Conservation (phyloP, 1,140 invertebrate species). For the Piezodorus guildinii region DNA sequence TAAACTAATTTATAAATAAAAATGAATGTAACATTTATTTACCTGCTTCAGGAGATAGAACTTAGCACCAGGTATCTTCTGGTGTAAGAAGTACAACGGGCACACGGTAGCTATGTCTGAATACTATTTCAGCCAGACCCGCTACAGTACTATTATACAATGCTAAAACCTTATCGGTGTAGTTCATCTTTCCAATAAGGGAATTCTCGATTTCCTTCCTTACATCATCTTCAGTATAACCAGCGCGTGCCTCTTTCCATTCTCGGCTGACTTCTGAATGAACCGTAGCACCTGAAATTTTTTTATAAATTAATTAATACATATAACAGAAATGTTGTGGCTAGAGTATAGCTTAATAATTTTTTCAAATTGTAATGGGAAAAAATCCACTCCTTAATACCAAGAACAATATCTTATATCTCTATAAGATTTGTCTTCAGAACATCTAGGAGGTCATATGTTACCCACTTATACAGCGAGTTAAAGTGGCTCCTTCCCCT, state of each 20-base stretch:
- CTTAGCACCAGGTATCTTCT: constrained; percentile 44
- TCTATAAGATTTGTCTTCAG: too few relatives aligned
- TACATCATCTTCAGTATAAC: constrained; percentile 49
- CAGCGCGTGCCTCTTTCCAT: constrained; percentile 42
- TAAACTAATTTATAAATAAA: too few relatives aligned
- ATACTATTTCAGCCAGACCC: constrained; percentile 55
- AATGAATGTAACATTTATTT: neutral
- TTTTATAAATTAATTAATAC: too few relatives aligned
- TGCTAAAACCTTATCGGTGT: constrained; percentile 46
- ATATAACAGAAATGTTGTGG: too few relatives aligned
- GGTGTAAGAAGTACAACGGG: constrained; percentile 52
- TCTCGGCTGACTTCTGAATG: constrained; percentile 44
- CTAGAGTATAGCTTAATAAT: too few relatives aligned
- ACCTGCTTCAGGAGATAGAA: constrained; percentile 59
- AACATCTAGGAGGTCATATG: too few relatives aligned
- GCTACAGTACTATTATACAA: constrained; percentile 53
- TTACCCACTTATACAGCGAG: too few relatives aligned
- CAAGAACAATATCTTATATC: too few relatives aligned
- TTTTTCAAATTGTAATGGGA: too few relatives aligned
- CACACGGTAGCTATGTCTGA: constrained; percentile 69
- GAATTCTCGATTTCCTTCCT: constrained; percentile 49
- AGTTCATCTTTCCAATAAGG: constrained; percentile 44
- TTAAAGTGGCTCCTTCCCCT: too few relatives aligned
- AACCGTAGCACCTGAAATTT: neutral
- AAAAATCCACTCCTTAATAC: too few relatives aligned